Evolutionary conservation across 1,140 invertebrate species (phyloP).

Genomic region (Myzus persicae): DNA sequence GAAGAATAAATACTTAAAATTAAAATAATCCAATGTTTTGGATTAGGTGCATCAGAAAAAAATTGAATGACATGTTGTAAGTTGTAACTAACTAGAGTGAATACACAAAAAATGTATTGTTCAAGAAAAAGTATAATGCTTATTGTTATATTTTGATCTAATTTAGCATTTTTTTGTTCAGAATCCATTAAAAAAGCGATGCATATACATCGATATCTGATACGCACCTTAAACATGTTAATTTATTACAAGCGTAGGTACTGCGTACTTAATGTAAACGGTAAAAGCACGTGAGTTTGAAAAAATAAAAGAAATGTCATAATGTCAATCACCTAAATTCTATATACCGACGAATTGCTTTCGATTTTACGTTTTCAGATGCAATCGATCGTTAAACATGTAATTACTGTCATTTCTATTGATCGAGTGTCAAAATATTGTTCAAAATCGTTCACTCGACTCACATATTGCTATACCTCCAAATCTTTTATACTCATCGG

Average conservation of each 20-base stretch:
- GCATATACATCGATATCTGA: not conserved
- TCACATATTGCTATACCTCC: not conserved
- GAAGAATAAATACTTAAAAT: not conserved
- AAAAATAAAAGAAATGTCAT: not conserved
- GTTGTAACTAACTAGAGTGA: not conserved
- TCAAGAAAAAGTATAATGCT: not conserved
- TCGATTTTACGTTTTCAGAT: not conserved
- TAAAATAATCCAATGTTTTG: not conserved
- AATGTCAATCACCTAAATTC: not conserved
- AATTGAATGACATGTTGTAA: not conserved
- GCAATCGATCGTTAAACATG: not conserved
- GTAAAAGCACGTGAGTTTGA: not conserved
- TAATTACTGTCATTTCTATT: not conserved
- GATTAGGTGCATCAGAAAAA: not conserved
- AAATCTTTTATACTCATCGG: not conserved
- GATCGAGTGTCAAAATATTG: not conserved
- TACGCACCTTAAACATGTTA: not conserved
- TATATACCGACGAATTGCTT: not conserved
- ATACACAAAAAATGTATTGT: not conserved
- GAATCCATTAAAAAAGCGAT: not conserved
- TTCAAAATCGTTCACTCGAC: not conserved
- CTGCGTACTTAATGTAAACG: not conserved
- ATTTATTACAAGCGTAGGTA: not conserved
- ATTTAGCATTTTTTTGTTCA: not conserved
- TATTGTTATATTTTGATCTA: not conserved